Conservation (phyloP, 2,113 vertebrate species). For the Loxodonta africana region DNA sequence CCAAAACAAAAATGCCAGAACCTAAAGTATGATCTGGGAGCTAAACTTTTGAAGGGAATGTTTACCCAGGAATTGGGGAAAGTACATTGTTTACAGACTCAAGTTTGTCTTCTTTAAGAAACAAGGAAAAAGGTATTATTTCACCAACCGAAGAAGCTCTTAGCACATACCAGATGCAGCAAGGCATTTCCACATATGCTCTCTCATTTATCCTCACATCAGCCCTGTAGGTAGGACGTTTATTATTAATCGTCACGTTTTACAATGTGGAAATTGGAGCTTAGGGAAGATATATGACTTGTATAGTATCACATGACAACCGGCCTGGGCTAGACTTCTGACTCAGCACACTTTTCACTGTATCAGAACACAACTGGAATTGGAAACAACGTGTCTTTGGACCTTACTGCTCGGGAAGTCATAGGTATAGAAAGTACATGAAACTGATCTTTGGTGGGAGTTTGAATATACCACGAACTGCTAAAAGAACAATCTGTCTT, state of each 20-base stretch:
- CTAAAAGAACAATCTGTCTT: no score
- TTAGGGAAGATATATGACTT: background rate
- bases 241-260: constrained; percentile 38
- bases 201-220: background rate
- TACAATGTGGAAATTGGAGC: background rate
- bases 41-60: constrained; percentile 16
- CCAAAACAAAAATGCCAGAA: constrained; percentile 41
- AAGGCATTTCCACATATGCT: background rate
- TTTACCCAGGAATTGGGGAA: background rate
- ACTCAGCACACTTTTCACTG: background rate
- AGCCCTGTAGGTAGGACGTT: background rate
- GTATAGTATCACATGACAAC: background rate
- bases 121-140: background rate
- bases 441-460: background rate
- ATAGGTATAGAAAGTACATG: background rate
- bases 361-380: background rate
- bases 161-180: background rate
- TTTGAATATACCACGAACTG: background rate
- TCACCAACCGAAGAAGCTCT: background rate
- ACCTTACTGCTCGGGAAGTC: background rate
- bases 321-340: background rate
- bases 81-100: background rate
- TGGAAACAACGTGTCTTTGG: background rate
- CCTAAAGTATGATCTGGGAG: background rate
- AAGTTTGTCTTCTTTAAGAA: background rate